Percentiles rank a stretch among this genome's conserved stretches.
Evolutionary conservation across 2,113 vertebrate genomes (phyloP).

Genomic region (Tachycineta bicolor): DNA sequence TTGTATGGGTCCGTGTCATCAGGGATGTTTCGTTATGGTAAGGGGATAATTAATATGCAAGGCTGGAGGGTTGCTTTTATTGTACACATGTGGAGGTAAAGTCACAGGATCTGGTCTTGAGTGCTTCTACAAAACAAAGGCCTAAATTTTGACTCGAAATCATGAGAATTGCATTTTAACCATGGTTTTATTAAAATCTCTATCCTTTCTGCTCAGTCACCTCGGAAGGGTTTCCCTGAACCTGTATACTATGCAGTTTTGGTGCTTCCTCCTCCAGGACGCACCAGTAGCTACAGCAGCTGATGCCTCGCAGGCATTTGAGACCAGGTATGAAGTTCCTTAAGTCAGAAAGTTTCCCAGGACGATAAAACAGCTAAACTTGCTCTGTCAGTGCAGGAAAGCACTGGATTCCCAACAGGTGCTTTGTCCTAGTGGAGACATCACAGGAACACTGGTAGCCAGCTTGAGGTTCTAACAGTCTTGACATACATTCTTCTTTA

Average conservation of each 20-base stretch:
- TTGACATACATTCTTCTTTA: neutral
- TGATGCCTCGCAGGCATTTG: neutral
- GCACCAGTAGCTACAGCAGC: neutral
- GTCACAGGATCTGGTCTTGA: accelerated
- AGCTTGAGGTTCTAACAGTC: neutral
- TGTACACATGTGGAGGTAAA: accelerated
- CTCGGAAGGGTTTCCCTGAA: neutral
- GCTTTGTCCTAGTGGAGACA: neutral
- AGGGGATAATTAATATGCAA: too few species aligned
- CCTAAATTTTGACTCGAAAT: neutral
- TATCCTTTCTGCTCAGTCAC: neutral
- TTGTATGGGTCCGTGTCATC: accelerated
- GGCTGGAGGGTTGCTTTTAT: neutral
- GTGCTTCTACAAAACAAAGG: neutral
- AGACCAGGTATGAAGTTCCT: neutral
- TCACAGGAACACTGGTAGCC: too few species aligned
- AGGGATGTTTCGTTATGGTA: neutral
- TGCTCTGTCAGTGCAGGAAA: neutral
- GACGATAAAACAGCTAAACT: neutral
- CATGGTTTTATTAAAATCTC: neutral
- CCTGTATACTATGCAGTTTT: accelerated
- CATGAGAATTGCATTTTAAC: neutral
- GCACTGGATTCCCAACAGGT: neutral
- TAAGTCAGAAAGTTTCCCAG: neutral
- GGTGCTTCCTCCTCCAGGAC: neutral